phyloP scores from a whole-genome alignment of 2,113 vertebrate genomes.

The Myiozetetes cayanensis region DNA sequence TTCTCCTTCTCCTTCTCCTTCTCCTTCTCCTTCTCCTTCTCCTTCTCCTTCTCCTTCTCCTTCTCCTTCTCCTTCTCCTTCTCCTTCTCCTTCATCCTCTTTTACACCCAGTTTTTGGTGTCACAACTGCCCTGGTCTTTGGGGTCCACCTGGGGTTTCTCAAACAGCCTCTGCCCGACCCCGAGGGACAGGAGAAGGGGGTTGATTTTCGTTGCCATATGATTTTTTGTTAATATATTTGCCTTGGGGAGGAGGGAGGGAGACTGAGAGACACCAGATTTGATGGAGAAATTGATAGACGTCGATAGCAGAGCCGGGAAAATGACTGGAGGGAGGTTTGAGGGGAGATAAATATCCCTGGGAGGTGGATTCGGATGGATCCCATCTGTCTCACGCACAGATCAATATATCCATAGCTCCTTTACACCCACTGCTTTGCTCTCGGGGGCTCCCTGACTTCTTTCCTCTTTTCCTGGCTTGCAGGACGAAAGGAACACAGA shows the following conservation, averaged over 20 bases:
- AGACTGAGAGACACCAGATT: background rate
- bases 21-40: no score
- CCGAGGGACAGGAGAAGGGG: fast-evolving
- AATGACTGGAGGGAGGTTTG: background rate
- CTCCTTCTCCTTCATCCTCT: background rate
- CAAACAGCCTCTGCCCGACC: background rate
- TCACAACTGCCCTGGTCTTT: background rate
- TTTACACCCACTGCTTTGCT: background rate
- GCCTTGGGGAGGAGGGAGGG: background rate
- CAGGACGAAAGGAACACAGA: background rate
- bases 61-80: no score
- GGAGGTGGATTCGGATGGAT: background rate
- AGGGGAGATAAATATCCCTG: background rate
- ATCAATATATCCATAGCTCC: slow-evolving; percentile 28
- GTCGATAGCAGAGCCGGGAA: background rate
- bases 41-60: no score
- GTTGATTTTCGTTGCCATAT: fast-evolving
- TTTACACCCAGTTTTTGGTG: background rate
- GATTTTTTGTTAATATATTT: fast-evolving
- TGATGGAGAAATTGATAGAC: slow-evolving; percentile 22
- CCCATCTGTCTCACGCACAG: background rate
- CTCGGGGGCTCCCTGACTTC: background rate
- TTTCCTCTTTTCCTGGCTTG: background rate
- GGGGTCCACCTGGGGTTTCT: background rate
- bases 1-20: no score